Evolutionary conservation across 1,140 invertebrate species (phyloP).

Genomic region (Thrips palmi): DNA sequence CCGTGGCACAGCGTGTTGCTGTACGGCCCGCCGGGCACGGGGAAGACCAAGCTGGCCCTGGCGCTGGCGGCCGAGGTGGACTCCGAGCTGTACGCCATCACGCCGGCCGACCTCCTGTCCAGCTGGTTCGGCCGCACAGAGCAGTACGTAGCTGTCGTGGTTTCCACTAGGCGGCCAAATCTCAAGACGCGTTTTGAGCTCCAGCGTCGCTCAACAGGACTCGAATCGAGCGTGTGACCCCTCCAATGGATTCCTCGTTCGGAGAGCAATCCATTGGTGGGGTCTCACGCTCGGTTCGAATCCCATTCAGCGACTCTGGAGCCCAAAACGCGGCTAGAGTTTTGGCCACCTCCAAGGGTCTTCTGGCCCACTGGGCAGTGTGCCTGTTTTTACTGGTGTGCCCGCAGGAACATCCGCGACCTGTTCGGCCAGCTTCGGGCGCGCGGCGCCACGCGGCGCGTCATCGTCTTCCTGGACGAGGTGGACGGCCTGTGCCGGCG

Average conservation of each 20-base stretch:
- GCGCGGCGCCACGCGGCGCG: constrained; percentile 19
- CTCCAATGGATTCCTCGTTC: too few species aligned
- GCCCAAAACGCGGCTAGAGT: too few species aligned
- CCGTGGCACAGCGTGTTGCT: constrained; percentile 37
- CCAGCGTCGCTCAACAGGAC: too few species aligned
- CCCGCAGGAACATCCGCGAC: constrained; percentile 24
- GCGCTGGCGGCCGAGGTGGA: constrained; percentile 31
- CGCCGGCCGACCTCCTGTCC: constrained; percentile 31
- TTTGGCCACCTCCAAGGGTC: too few species aligned
- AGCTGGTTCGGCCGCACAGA: constrained; percentile 34
- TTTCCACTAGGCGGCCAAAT: not conserved
- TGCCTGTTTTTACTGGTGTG: too few species aligned
- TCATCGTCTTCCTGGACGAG: constrained; percentile 37
- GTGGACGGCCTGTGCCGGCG: constrained; percentile 34
- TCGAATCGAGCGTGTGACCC: too few species aligned
- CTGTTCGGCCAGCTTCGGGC: constrained; percentile 25
- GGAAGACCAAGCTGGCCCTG: constrained; percentile 43
- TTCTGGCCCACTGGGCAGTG: too few species aligned
- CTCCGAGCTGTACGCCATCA: constrained; percentile 28
- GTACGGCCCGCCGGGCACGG: constrained; percentile 50
- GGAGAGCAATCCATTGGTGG: too few species aligned
- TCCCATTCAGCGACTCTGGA: too few species aligned
- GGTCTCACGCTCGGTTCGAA: too few species aligned
- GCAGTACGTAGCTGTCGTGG: constrained; percentile 30
- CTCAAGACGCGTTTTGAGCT: too few species aligned